phyloP scores from a whole-genome alignment of 2,797 vertebrate genomes.

The Scarus forsteni region DNA sequence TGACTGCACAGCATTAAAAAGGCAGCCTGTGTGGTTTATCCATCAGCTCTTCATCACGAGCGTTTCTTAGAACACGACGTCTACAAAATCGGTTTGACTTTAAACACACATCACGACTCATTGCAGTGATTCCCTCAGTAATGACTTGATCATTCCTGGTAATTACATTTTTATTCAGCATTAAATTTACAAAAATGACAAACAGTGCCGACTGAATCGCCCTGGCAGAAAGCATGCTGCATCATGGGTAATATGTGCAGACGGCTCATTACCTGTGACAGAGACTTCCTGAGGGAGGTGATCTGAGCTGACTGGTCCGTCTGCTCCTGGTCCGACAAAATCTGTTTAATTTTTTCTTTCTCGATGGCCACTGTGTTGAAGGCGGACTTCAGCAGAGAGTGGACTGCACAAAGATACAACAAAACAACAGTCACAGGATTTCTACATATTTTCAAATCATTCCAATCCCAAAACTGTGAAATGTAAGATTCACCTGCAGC shows the following conservation, averaged over 20 bases:
- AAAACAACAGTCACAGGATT: background rate
- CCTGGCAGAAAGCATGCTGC: conserved; percentile 1
- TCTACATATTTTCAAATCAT: too few relatives aligned
- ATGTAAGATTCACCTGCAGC: too few relatives aligned
- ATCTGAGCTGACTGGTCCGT: conserved; percentile 91
- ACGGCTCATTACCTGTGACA: conserved; percentile 91
- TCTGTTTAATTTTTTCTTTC: conserved; percentile 98
- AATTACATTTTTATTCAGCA: conserved; percentile 15
- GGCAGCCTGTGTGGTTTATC: conserved; percentile 31
- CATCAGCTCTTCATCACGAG: conserved; percentile 12
- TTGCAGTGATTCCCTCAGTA: conserved; percentile 5
- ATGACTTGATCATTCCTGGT: conserved; percentile 11
- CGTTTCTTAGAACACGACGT: conserved; percentile 10
- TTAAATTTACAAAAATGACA: conserved; percentile 12
- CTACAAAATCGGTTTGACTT: conserved; percentile 20
- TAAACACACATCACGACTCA: conserved; percentile 9
- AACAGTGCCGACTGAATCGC: conserved; percentile 11
- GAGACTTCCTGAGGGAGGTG: conserved; percentile 93
- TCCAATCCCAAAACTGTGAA: too few relatives aligned
- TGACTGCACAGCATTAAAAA: conserved; percentile 24
- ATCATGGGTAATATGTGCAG: conserved; percentile 18
- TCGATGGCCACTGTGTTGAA: conserved; percentile 99
- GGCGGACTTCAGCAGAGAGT: conserved; percentile 97
- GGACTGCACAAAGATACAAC: conserved; percentile 83
- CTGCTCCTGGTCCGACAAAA: conserved; percentile 94